Conservation (phyloP, 1,140 invertebrate genomes). For the Planococcus citri region DNA sequence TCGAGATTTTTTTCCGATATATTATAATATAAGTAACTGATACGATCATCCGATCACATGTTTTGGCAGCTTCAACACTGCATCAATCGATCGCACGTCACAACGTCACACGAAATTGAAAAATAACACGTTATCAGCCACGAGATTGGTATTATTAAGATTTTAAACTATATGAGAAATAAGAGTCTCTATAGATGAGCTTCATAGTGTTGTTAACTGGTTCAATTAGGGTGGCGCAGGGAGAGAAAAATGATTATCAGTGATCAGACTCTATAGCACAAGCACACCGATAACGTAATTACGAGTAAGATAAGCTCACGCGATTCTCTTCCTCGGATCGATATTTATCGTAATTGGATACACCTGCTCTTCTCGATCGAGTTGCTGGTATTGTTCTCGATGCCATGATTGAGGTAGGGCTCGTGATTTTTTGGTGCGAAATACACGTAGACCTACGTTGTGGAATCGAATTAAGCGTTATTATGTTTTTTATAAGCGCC, state of each 20-base stretch:
- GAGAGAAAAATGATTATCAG: too few relatives aligned
- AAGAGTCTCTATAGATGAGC: not conserved
- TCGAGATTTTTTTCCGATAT: too few relatives aligned
- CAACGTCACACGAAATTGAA: not conserved
- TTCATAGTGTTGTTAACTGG: too few relatives aligned
- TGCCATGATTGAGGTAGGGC: not conserved
- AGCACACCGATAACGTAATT: not conserved
- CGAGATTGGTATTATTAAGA: not conserved
- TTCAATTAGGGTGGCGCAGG: too few relatives aligned
- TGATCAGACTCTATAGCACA: not conserved
- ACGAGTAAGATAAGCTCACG: not conserved
- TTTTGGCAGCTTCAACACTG: too few relatives aligned
- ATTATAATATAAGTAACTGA: too few relatives aligned
- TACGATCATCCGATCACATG: too few relatives aligned
- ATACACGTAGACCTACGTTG: too few relatives aligned
- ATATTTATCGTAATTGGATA: not conserved
- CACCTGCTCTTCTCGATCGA: not conserved
- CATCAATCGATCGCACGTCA: not conserved
- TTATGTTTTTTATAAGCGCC: too few relatives aligned
- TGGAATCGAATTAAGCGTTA: too few relatives aligned
- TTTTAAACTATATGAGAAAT: not conserved
- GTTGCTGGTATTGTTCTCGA: not conserved
- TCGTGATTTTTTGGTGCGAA: not conserved
- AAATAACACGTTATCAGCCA: not conserved
- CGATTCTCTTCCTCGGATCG: too few relatives aligned